Percentiles rank a stretch among this genome's conserved stretches.
These are phyloP conservation scores for Lucinisca nassula DNA, from an alignment of 2,888 invertebrate genomes.

Conservation along the genomic window DNA sequence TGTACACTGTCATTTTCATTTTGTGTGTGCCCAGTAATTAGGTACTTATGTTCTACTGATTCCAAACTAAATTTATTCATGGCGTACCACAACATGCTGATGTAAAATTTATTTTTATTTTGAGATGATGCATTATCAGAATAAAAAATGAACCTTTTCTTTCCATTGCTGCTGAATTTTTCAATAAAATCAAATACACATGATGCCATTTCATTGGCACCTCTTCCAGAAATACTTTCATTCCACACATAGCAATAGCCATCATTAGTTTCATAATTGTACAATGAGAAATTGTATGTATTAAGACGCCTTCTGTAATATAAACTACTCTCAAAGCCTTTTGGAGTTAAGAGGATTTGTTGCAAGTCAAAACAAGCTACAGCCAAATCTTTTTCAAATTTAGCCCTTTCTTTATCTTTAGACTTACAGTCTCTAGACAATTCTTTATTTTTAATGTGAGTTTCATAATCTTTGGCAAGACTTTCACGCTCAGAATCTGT, in stretches of 20 bases:
- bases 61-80: neutral
- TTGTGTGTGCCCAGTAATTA: neutral
- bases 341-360: neutral
- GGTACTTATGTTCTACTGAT: neutral
- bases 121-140: neutral
- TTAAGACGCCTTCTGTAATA: neutral
- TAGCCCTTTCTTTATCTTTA: neutral
- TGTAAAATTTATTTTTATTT: neutral
- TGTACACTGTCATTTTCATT: neutral
- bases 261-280: neutral
- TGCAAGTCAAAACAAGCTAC: neutral
- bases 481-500: neutral
- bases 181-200: neutral
- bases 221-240: neutral
- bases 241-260: neutral
- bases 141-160: neutral
- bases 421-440: slow-evolving; percentile 22
- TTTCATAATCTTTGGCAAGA: slow-evolving; percentile 33
- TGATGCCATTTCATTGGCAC: neutral
- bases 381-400: neutral
- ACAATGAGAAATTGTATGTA: neutral
- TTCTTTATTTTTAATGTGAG: slow-evolving; percentile 39
- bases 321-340: neutral
- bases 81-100: neutral
- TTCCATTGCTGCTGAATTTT: neutral